These are phyloP conservation scores for Epiblema foenella DNA, from an alignment of 2,888 invertebrate species.

Conservation along the genomic window DNA sequence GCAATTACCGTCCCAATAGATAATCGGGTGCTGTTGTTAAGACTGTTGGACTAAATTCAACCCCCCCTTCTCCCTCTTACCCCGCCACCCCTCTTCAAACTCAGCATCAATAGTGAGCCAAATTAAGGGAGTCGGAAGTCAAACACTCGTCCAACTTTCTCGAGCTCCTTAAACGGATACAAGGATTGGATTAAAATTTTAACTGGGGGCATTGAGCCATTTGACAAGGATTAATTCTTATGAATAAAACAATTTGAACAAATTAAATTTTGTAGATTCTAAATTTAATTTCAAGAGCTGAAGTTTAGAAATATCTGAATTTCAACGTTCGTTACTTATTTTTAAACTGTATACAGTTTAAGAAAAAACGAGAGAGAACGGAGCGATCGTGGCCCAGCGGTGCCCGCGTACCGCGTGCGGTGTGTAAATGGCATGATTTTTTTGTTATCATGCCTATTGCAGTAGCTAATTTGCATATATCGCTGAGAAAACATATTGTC, in stretches of 20 bases:
- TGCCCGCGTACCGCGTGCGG: too few relatives aligned
- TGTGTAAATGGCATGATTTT: too few relatives aligned
- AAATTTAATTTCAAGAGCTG: neutral
- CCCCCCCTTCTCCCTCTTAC: neutral
- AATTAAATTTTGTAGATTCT: neutral
- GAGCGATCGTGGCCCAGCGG: too few relatives aligned
- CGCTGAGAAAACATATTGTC: neutral
- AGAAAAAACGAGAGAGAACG: too few relatives aligned
- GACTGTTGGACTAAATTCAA: neutral
- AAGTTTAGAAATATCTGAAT: too few relatives aligned
- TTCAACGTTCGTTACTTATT: too few relatives aligned
- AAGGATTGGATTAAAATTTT: neutral
- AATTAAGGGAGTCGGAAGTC: conserved; percentile 6
- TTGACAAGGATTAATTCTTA: neutral
- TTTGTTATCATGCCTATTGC: too few relatives aligned
- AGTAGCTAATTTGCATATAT: neutral
- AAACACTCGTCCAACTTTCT: neutral
- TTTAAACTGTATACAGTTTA: too few relatives aligned
- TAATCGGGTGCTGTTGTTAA: too few relatives aligned
- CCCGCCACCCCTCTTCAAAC: neutral
- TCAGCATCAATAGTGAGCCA: neutral
- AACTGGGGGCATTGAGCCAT: neutral
- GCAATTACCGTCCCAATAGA: too few relatives aligned
- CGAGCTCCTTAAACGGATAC: neutral
- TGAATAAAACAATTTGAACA: neutral